phyloP scores from a whole-genome alignment of 2,888 invertebrate species.

The Ophion ventricosus region DNA sequence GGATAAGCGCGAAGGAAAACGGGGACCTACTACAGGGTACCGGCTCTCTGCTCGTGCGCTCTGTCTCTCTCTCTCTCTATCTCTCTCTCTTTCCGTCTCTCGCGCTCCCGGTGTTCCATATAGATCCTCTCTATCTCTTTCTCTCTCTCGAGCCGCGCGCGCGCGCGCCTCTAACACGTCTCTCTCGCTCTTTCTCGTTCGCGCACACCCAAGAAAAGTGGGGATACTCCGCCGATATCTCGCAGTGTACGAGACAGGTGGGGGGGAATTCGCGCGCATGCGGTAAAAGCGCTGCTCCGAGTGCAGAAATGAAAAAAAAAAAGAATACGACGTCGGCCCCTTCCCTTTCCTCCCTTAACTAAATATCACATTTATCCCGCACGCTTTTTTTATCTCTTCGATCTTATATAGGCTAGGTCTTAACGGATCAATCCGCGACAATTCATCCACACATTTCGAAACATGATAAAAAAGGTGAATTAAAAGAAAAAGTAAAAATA shows the following conservation, averaged over 20 bases:
- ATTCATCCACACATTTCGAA: background rate
- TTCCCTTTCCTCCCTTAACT: background rate
- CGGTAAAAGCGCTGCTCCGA: conserved; percentile 59
- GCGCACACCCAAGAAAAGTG: conserved; percentile 32
- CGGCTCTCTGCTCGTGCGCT: conserved; percentile 37
- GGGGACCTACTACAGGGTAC: conserved; percentile 69
- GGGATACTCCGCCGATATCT: conserved; percentile 54
- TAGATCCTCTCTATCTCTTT: conserved; percentile 1
- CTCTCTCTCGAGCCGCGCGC: background rate
- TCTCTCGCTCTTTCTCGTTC: conserved; percentile 14
- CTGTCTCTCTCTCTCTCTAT: conserved; percentile 12
- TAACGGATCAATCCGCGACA: background rate
- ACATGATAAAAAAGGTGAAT: background rate
- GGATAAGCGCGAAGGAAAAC: conserved; percentile 71
- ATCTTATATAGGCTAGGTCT: background rate
- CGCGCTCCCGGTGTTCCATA: conserved; percentile 9
- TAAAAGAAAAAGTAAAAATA: background rate
- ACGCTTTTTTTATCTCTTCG: background rate
- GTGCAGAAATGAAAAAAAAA: conserved; percentile 13
- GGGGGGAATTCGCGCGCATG: conserved; percentile 67
- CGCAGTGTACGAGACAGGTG: conserved; percentile 21
- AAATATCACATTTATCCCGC: background rate
- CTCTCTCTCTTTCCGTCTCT: conserved; percentile 11
- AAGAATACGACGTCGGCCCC: background rate
- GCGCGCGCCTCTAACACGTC: background rate